A percentile compares a stretch with the other conserved stretches of the same genome.
Evolutionary conservation across 2,113 vertebrate genomes (phyloP).

Genomic region (Limanda limanda): DNA sequence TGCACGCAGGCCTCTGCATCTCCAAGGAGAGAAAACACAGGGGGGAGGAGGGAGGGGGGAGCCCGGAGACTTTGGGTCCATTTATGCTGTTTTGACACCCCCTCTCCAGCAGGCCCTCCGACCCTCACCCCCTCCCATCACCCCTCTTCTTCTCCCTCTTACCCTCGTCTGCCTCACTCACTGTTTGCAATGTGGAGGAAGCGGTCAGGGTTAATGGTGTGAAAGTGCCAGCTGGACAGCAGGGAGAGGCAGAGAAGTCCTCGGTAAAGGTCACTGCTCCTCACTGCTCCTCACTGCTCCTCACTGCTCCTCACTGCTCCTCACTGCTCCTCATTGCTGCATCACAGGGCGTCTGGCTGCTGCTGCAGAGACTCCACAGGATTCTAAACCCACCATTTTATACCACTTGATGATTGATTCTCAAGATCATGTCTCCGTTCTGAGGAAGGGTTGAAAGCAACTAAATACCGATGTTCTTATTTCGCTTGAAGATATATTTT

Average conservation of each 20-base stretch:
- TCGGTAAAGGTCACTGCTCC: constrained; percentile 57
- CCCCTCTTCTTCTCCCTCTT: constrained; percentile 13
- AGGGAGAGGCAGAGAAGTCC: constrained; percentile 28
- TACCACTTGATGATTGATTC: too few relatives aligned
- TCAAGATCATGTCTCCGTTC: too few relatives aligned
- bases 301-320: constrained; percentile 20
- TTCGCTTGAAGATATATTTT: too few relatives aligned
- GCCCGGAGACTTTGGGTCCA: not conserved
- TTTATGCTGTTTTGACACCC: constrained; percentile 28
- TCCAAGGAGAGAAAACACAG: constrained; percentile 31
- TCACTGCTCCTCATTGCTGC: constrained; percentile 18
- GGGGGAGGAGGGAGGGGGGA: not conserved
- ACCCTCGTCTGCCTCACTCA: constrained; percentile 10
- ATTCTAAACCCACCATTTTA: too few relatives aligned
- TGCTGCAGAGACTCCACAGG: not conserved
- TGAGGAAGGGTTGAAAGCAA: too few relatives aligned
- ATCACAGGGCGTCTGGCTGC: not conserved
- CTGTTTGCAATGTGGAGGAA: constrained; percentile 23
- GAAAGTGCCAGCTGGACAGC: constrained; percentile 50
- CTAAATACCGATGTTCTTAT: too few relatives aligned
- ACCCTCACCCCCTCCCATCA: constrained; percentile 9
- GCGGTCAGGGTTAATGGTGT: constrained; percentile 61
- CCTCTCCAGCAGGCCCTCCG: constrained; percentile 3
- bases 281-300: not conserved
- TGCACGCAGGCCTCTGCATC: constrained; percentile 36